These are phyloP conservation scores for Rhizomys pruinosus DNA, from an alignment of 2,113 vertebrate species.

Conservation along the genomic window DNA sequence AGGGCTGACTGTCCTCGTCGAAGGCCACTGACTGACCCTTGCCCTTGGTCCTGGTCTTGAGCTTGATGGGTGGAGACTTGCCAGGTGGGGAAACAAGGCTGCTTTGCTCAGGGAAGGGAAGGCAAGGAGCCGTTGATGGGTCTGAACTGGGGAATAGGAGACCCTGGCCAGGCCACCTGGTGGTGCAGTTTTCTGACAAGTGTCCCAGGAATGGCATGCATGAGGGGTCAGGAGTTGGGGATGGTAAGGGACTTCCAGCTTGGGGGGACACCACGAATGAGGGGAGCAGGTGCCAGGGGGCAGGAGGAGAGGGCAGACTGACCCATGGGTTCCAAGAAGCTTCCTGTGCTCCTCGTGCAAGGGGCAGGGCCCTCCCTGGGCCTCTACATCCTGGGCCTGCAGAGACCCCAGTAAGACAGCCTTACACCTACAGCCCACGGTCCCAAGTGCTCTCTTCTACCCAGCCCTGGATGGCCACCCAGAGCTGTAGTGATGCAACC, in stretches of 20 bases:
- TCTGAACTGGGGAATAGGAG: background rate
- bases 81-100: background rate
- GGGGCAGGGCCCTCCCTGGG: background rate
- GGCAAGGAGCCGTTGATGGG: accelerated
- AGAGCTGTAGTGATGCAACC: background rate
- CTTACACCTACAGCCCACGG: background rate
- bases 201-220: background rate
- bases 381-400: background rate
- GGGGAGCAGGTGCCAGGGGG: background rate
- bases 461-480: background rate
- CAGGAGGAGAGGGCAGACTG: background rate
- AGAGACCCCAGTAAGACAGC: background rate
- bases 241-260: too few relatives aligned
- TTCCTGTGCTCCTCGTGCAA: background rate
- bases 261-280: background rate
- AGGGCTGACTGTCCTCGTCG: background rate
- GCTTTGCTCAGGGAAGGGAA: background rate
- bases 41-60: background rate
- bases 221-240: background rate
- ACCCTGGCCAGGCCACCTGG: background rate
- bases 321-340: background rate
- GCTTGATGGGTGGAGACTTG: background rate
- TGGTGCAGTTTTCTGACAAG: background rate
- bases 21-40: constrained; percentile 10
- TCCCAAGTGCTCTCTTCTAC: too few relatives aligned